phyloP scores from a whole-genome alignment of 2,113 vertebrate genomes.

The Heterotilapia buettikoferi region DNA sequence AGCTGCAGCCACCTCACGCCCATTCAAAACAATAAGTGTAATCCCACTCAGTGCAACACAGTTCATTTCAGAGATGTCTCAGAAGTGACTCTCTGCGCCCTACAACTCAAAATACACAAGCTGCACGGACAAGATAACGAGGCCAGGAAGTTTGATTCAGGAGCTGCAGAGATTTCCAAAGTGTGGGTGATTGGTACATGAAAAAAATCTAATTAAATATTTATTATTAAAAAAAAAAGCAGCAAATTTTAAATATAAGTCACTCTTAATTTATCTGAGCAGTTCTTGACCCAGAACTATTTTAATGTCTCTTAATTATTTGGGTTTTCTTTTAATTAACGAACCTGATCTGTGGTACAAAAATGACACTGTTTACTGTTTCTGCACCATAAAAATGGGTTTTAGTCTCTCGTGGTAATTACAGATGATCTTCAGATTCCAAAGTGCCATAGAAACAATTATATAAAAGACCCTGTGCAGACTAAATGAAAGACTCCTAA shows the following conservation, averaged over 20 bases:
- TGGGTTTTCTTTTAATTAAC: not conserved
- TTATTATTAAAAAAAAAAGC: not conserved
- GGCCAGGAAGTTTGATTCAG: not conserved
- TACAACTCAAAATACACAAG: not conserved
- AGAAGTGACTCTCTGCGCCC: not conserved
- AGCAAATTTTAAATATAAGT: not conserved
- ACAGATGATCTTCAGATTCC: not conserved
- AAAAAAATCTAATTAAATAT: not conserved
- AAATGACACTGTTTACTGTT: accelerated
- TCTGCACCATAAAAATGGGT: not conserved
- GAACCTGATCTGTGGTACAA: accelerated
- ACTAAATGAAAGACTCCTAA: not conserved
- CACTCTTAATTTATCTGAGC: not conserved
- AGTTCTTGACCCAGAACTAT: not conserved
- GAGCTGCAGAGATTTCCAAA: not conserved
- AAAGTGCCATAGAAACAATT: not conserved
- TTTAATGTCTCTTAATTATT: not conserved
- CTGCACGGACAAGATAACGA: not conserved
- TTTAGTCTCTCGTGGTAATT: not conserved
- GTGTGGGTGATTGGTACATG: not conserved
- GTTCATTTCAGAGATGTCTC: not conserved
- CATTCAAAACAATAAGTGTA: not conserved
- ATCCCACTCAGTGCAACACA: not conserved
- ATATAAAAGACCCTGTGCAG: not conserved
- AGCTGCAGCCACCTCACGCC: not conserved